phyloP scores from a whole-genome alignment of 2,888 invertebrate species.

The Harmothoe impar region DNA sequence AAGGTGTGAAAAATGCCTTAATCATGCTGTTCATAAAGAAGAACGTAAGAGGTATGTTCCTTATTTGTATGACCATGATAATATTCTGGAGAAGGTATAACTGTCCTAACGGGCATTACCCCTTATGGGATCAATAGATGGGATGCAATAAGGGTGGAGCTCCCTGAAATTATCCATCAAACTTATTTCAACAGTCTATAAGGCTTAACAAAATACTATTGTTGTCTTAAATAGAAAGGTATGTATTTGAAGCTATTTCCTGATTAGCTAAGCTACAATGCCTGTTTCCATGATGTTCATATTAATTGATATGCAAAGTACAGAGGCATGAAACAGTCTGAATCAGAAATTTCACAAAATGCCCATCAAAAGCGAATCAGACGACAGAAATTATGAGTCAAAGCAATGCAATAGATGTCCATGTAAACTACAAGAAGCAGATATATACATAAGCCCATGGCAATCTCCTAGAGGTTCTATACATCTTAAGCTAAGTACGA shows the following conservation, averaged over 20 bases:
- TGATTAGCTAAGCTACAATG: too few species aligned
- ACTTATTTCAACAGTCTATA: background rate
- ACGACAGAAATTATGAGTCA: background rate
- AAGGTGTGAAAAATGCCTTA: too few species aligned
- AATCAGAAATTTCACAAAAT: background rate
- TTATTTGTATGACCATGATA: background rate
- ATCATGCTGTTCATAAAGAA: background rate
- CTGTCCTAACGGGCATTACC: too few species aligned
- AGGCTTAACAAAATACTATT: background rate
- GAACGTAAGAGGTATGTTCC: background rate
- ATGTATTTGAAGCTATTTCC: background rate
- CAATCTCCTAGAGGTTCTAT: background rate
- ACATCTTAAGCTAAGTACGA: background rate
- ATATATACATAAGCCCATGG: background rate
- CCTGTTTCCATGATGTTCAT: background rate
- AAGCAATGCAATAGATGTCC: constrained; percentile 1
- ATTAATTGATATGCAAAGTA: background rate
- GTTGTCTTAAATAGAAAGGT: background rate
- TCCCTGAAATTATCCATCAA: background rate
- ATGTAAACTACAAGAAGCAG: constrained; percentile 2
- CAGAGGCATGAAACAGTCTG: background rate
- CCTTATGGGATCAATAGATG: too few species aligned
- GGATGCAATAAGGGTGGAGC: background rate
- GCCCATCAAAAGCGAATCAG: background rate
- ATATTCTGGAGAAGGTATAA: background rate